phyloP scores from a whole-genome alignment of 1,140 invertebrate genomes.

The Drusus annulatus region DNA sequence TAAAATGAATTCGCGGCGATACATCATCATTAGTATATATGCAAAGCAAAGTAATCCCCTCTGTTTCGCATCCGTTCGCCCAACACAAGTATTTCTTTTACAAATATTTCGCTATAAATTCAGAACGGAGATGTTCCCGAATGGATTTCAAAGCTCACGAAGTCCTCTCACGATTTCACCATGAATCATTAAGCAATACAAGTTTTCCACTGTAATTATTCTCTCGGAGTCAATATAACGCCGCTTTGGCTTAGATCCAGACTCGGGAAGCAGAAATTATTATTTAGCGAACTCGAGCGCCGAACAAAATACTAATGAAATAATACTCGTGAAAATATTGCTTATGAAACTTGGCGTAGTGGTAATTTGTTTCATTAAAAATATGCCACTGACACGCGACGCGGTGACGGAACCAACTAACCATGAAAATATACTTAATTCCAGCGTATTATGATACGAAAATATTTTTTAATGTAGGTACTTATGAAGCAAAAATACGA shows the following conservation, averaged over 20 bases:
- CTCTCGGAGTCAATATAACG: constrained; percentile 37
- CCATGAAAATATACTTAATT: too few relatives aligned
- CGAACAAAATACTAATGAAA: constrained; percentile 19
- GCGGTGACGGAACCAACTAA: too few relatives aligned
- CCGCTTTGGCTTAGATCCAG: constrained; percentile 34
- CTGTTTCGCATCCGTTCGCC: background rate
- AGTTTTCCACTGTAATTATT: constrained; percentile 37
- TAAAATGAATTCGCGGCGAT: background rate
- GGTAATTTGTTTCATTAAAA: too few relatives aligned
- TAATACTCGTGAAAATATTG: background rate
- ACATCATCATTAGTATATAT: background rate
- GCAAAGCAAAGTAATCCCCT: constrained; percentile 7
- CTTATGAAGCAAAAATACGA: too few relatives aligned
- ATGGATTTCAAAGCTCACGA: constrained; percentile 22
- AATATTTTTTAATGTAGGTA: too few relatives aligned
- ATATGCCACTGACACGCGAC: too few relatives aligned
- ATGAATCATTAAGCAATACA: constrained; percentile 40
- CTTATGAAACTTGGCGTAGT: background rate
- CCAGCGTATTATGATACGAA: too few relatives aligned
- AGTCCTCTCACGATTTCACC: constrained; percentile 25
- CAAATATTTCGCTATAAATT: constrained; percentile 35
- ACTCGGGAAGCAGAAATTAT: background rate
- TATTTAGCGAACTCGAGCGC: background rate
- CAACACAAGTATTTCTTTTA: constrained; percentile 3
- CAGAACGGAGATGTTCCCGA: background rate